Evolutionary conservation across 2,888 invertebrate genomes (phyloP).

Genomic region (Tillus elongatus): DNA sequence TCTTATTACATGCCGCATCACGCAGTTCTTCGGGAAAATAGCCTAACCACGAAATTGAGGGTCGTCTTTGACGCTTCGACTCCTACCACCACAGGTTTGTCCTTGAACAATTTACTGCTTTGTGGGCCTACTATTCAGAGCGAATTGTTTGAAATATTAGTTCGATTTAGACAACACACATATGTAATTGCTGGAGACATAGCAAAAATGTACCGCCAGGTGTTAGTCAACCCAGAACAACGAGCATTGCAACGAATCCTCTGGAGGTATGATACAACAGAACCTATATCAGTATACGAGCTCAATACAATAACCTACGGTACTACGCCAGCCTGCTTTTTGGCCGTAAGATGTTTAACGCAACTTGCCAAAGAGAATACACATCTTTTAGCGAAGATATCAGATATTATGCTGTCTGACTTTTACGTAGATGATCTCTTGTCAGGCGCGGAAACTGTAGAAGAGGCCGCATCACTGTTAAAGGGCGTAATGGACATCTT

Average conservation of each 20-base stretch:
- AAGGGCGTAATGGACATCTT: background rate
- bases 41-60: conserved; percentile 10
- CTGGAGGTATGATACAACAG: conserved; percentile 13
- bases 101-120: conserved; percentile 13
- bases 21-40: conserved; percentile 11
- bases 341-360: conserved; percentile 10
- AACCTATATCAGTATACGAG: conserved; percentile 11
- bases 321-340: conserved; percentile 9
- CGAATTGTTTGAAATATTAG: conserved; percentile 17
- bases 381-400: conserved; percentile 11
- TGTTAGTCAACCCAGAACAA: conserved; percentile 15
- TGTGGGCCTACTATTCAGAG: conserved; percentile 14
- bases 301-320: conserved; percentile 17
- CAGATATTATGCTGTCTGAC: conserved; percentile 13
- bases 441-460: conserved; percentile 4
- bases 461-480: conserved; percentile 5
- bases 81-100: conserved; percentile 8
- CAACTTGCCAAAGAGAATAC: conserved; percentile 14
- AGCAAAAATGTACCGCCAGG: conserved; percentile 22
- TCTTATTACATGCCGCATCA: conserved; percentile 17
- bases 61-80: conserved; percentile 16
- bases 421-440: conserved; percentile 20
- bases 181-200: conserved; percentile 20
- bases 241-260: conserved; percentile 17
- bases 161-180: conserved; percentile 19